phyloP scores from a whole-genome alignment of 2,888 invertebrate genomes.

The Eupithecia inturbata region DNA sequence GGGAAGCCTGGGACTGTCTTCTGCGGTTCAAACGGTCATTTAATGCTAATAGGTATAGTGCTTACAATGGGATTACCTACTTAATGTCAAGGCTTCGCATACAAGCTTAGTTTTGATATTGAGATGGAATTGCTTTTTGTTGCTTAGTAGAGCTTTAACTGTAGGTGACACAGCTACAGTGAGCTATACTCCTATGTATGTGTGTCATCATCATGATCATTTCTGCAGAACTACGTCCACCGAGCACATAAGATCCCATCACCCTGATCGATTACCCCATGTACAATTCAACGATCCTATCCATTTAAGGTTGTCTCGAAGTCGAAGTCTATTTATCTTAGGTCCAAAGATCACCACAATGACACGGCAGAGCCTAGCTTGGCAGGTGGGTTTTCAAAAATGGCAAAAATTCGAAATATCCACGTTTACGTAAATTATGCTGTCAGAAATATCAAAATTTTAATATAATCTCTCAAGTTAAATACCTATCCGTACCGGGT shows the following conservation, averaged over 20 bases:
- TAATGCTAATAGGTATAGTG: slow-evolving; percentile 70
- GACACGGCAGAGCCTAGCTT: too few species aligned
- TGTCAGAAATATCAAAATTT: not conserved
- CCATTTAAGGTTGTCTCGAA: too few species aligned
- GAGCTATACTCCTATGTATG: too few species aligned
- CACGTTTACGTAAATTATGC: too few species aligned
- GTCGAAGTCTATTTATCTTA: too few species aligned
- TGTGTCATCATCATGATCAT: not conserved
- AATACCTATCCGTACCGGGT: slow-evolving; percentile 11
- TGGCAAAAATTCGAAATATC: too few species aligned
- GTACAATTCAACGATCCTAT: too few species aligned
- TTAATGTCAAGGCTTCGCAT: slow-evolving; percentile 52
- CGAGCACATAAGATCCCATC: too few species aligned
- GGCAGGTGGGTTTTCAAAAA: too few species aligned
- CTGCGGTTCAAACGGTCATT: slow-evolving; percentile 62
- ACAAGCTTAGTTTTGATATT: slow-evolving; percentile 53
- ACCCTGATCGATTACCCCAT: too few species aligned
- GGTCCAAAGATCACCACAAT: too few species aligned
- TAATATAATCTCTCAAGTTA: not conserved
- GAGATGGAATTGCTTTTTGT: slow-evolving; percentile 7
- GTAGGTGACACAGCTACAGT: too few species aligned
- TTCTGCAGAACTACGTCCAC: not conserved
- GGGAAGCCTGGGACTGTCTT: slow-evolving; percentile 48
- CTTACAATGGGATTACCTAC: slow-evolving; percentile 69
- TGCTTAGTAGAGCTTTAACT: not conserved